Evolutionary conservation across 2,888 invertebrate genomes (phyloP).

Genomic region (Masnerella sp.): DNA sequence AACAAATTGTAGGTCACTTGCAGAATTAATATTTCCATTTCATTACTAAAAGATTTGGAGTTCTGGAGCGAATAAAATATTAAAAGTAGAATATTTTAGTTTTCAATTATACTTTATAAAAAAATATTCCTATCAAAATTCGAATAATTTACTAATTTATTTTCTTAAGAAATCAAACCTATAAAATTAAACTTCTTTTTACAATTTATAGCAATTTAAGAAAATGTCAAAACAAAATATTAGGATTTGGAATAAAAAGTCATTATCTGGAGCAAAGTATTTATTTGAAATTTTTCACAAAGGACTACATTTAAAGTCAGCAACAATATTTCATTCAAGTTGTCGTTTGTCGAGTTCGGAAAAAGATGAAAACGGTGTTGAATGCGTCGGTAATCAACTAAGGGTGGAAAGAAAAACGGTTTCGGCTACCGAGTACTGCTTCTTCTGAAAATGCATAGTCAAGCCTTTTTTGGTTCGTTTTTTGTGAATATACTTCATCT

Average conservation of each 20-base stretch:
- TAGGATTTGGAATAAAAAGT: constrained; percentile 21
- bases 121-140: no score
- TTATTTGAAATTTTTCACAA: constrained; percentile 61
- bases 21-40: constrained; percentile 38
- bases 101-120: no score
- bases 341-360: constrained; percentile 48
- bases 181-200: no score
- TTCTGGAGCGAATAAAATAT: no score
- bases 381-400: constrained; percentile 42
- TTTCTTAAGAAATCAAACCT: no score
- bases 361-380: constrained; percentile 58
- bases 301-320: constrained; percentile 60
- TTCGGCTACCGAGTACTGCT: constrained; percentile 38
- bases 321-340: constrained; percentile 58
- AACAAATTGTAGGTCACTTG: constrained; percentile 26
- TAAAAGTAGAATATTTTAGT: no score
- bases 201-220: no score
- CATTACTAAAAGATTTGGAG: constrained; percentile 9
- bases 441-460: constrained; percentile 37
- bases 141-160: no score
- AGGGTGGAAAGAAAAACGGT: constrained; percentile 39
- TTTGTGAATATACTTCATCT: constrained; percentile 47
- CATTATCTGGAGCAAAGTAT: constrained; percentile 55
- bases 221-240: no score
- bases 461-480: constrained; percentile 44